Conservation (phyloP, 2,797 vertebrate species). For the Oophaga sylvatica region DNA sequence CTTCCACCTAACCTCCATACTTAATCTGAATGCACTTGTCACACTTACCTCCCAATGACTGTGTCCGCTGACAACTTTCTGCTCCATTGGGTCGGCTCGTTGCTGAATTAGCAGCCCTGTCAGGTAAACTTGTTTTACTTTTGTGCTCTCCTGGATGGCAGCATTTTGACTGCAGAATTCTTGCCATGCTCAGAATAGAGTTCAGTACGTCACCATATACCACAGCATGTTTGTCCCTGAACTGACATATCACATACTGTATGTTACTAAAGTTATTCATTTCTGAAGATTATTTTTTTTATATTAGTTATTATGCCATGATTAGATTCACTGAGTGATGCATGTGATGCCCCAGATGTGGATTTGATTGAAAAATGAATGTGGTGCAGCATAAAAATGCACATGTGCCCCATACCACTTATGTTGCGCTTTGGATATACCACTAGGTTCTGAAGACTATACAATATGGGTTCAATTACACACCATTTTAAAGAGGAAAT, state of each 20-base stretch:
- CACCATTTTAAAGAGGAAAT: too few relatives aligned
- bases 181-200: background rate
- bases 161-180: background rate
- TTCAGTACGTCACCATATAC: background rate
- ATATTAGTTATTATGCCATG: background rate
- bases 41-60: conserved; percentile 49
- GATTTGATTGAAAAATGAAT: background rate
- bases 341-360: background rate
- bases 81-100: conserved; percentile 31
- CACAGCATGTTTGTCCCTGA: background rate
- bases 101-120: conserved; percentile 58
- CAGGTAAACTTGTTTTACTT: conserved; percentile 55
- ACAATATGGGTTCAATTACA: too few relatives aligned
- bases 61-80: conserved; percentile 51
- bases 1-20: conserved; percentile 14
- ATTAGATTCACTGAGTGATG: background rate
- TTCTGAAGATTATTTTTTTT: background rate
- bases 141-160: conserved; percentile 22
- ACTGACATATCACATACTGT: background rate
- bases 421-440: too few relatives aligned
- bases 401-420: background rate
- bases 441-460: too few relatives aligned
- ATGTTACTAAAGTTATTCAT: background rate
- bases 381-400: background rate
- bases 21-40: conserved; percentile 41